phyloP scores from a whole-genome alignment of 2,888 invertebrate species.

The Archaeoteleia sp. region DNA sequence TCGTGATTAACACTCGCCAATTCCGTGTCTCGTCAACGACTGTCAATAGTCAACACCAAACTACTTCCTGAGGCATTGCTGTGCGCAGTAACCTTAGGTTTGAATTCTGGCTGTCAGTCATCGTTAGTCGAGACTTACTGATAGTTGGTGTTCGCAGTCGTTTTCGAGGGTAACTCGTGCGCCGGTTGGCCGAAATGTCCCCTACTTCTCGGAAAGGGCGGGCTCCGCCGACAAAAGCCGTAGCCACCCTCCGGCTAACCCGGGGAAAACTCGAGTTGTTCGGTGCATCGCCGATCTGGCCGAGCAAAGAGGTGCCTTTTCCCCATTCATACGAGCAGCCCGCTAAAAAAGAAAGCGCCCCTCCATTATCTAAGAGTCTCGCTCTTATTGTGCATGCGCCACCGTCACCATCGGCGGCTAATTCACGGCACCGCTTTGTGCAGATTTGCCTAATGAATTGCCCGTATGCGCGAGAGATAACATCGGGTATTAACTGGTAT shows the following conservation, averaged over 20 bases:
- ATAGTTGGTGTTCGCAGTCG: slow-evolving; percentile 57
- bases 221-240: slow-evolving; percentile 43
- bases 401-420: slow-evolving; percentile 58
- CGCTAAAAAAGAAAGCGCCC: slow-evolving; percentile 51
- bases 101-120: slow-evolving; percentile 66
- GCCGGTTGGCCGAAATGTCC: slow-evolving; percentile 61
- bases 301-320: slow-evolving; percentile 20
- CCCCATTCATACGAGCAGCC: slow-evolving; percentile 43
- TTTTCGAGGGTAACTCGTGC: slow-evolving; percentile 46
- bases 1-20: neutral
- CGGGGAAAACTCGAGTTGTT: too few species aligned
- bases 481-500: slow-evolving; percentile 1
- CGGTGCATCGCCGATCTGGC: too few species aligned
- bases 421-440: slow-evolving; percentile 54
- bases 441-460: slow-evolving; percentile 40
- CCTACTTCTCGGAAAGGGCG: slow-evolving; percentile 66
- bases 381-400: slow-evolving; percentile 54
- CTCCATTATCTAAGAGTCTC: slow-evolving; percentile 44
- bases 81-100: slow-evolving; percentile 53
- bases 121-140: slow-evolving; percentile 64
- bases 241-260: slow-evolving; percentile 40
- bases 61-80: slow-evolving; percentile 11
- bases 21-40: neutral
- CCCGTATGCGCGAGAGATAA: slow-evolving; percentile 25
- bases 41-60: neutral